Evolutionary conservation across 2,113 vertebrate species (phyloP).

Genomic region (Meriones unguiculatus): DNA sequence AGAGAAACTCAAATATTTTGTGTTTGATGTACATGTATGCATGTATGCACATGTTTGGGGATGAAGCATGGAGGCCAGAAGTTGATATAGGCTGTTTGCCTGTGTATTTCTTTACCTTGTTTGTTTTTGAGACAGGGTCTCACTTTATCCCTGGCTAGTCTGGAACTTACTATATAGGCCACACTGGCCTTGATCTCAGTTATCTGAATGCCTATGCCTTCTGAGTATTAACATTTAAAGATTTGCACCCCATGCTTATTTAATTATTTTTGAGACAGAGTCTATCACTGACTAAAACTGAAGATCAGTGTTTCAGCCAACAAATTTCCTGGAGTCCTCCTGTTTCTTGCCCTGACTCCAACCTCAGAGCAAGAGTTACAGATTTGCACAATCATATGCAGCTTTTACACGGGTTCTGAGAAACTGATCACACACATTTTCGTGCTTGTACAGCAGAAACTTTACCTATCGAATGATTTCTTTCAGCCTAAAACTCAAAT

Average conservation of each 20-base stretch:
- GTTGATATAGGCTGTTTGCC: background rate
- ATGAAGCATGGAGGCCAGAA: background rate
- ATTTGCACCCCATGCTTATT: background rate
- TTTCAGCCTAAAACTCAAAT: background rate
- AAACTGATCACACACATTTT: background rate
- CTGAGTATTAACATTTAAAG: background rate
- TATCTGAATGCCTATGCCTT: background rate
- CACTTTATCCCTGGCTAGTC: background rate
- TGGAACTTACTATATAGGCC: background rate
- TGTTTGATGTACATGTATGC: background rate
- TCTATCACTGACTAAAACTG: background rate
- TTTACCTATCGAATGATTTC: background rate
- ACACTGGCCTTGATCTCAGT: background rate
- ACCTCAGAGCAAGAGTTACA: background rate
- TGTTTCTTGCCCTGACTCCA: background rate
- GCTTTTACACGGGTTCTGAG: background rate
- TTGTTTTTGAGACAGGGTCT: background rate
- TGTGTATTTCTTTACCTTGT: background rate
- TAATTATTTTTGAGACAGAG: background rate
- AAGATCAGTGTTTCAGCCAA: background rate
- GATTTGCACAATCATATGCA: background rate
- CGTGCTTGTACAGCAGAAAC: background rate
- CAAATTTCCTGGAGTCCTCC: background rate
- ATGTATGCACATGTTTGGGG: background rate
- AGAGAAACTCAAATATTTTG: slow-evolving; percentile 61